Evolutionary conservation across 2,797 vertebrate species (phyloP), one percentile per base, ranked within the genome.

Genomic region (Morus bassanus): DNA sequence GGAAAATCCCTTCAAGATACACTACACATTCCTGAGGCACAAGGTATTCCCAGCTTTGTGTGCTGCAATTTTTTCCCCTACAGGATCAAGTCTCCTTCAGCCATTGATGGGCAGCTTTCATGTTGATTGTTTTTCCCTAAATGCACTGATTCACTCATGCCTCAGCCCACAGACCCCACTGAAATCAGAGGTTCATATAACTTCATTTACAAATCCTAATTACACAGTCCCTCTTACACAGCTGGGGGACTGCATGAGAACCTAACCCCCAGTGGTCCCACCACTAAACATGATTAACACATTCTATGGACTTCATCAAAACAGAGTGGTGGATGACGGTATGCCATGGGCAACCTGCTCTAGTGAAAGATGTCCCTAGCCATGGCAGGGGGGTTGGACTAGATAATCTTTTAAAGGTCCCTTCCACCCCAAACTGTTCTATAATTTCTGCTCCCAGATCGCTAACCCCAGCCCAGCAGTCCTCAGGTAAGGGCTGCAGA

Each of bases 371-470:
- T 65, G 54, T 5, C 63, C 30, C 64, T 25, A 39, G 33, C 18
- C 33, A 69, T 9, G 0, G 4, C 5, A 51, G 28, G 8, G 7
- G 5, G 2, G 10, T 25, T 73, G 39, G 35, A 67, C 39, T 11
- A 46, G 48, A 4, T 31, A 25, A 46, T 25, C 30, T 72, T 43
- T 61, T 30, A 46, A 82, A 78, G 10, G 30, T 30, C 51, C n/a
- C 33, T 83, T 86, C 79, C 64, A 90, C 61, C 4, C 33, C 51
- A 37, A 74, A 2, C 3, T 31, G 5, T 25, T 83, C 31, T 17
- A 5, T 18, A 39, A 48, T 67, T 96, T 74, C 28, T 12, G 7
- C 10, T 64, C n/a, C 23, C 48, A 60, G n/a, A 23, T 23, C 4
- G 5, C 31, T 43, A 77, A 48, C 5, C 7, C 14, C 56, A 89